These are phyloP conservation scores for Platerodrilus igneus DNA, from an alignment of 2,888 invertebrate species.

Conservation along the genomic window DNA sequence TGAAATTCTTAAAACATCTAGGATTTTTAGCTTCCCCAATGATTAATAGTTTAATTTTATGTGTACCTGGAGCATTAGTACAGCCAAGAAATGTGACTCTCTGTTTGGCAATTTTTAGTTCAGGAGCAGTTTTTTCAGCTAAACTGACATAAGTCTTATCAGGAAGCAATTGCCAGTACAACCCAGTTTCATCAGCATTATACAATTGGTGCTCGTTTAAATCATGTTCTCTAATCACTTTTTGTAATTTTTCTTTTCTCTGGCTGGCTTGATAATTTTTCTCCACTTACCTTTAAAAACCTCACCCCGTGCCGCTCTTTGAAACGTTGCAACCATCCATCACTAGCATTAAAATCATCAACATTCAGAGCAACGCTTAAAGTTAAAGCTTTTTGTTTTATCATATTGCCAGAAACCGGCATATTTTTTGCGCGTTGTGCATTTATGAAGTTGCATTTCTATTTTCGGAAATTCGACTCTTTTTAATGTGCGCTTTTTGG, in stretches of 20 bases:
- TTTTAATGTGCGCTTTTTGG: too few relatives aligned
- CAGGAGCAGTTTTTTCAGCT: constrained; percentile 22
- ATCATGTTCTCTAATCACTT: constrained; percentile 10
- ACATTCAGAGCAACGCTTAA: background rate
- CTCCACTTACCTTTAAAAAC: constrained; percentile 15
- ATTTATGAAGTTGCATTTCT: too few relatives aligned
- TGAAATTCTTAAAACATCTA: constrained; percentile 14
- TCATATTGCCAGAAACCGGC: constrained; percentile 9
- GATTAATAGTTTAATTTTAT: constrained; percentile 18
- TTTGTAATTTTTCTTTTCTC: constrained; percentile 13
- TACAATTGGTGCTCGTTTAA: constrained; percentile 18
- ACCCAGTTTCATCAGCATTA: constrained; percentile 25
- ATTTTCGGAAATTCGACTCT: too few relatives aligned
- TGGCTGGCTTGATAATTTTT: constrained; percentile 19
- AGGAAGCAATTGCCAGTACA: constrained; percentile 26
- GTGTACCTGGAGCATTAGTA: too few relatives aligned
- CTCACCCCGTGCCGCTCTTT: constrained; percentile 16
- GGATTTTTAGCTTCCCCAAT: constrained; percentile 23
- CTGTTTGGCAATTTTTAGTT: constrained; percentile 20
- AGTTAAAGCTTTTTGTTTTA: constrained; percentile 10
- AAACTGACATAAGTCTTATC: constrained; percentile 20
- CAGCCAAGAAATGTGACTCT: constrained; percentile 22
- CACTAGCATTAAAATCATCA: constrained; percentile 13
- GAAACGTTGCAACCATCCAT: constrained; percentile 15
- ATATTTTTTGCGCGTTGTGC: constrained; percentile 11